Evolutionary conservation across 2,113 vertebrate species (phyloP), one percentile per base, ranked within the genome.

Genomic region (Etheostoma spectabile): DNA sequence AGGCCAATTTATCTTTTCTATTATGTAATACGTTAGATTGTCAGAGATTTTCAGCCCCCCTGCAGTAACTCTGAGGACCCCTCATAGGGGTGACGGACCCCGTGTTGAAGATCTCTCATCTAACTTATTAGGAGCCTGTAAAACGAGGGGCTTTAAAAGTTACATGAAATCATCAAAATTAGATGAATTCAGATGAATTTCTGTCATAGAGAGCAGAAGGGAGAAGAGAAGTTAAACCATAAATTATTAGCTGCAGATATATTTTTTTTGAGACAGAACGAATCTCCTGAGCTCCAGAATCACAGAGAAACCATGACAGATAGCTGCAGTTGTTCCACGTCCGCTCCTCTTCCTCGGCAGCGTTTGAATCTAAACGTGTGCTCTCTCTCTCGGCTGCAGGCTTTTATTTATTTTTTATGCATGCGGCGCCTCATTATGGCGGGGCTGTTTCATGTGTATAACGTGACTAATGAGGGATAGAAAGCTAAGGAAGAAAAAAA

Each of bases 391-490:
- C 2, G 16, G 69, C 84, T 63, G 24, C 1, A 3, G 30, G 33
- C 48, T 30, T 30, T 30, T 30, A 30, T 30, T 30, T 30, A 30
- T 30, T 30, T 30, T 2, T 27, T 27, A 33, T 33, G 69, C 70
- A 56, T 60, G 66, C 73, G 8, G 45, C 2, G 3, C 5, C 70
- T 78, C 69, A 49, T 62, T 57, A 77, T 12, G 18, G 8, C 13
- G 2, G 22, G 1, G n/a, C 48, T 16, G 68, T 56, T 74, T 78
- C 61, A 84, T 81, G 48, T 65, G 52, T 45, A 7, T 38, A 65
- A 65, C 68, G 8, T 27, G 56, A 74, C 67, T 88, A 82, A 82
- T 72, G 82, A 79, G 70, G 30, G n/a, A 42, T 45, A 16, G 53
- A 48, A 22, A 51, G 33, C 51, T 55, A 30, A 30, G 30, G 30